Evolutionary conservation across 2,113 vertebrate genomes (phyloP), one percentile per base, ranked within the genome.

Genomic region (Catharus bicknelli): DNA sequence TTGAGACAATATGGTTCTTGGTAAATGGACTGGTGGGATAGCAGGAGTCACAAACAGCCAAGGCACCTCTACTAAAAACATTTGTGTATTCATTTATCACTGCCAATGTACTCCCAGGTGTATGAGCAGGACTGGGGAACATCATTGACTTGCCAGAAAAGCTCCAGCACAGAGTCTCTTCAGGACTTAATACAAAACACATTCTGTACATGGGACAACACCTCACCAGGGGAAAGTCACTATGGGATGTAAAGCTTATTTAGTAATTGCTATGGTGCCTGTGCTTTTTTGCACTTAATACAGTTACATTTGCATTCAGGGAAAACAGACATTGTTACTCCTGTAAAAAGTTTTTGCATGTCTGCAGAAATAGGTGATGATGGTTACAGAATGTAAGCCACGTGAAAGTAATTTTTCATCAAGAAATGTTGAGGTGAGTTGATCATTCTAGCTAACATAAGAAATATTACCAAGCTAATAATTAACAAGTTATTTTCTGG

Each of bases 1-100:
- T 77, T 83, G 83, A 96, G 93, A 96, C 51, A 94, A 70, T 22
- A 90, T 2, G 42, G 48, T 43, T 61, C 17, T 32, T 70, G 30
- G n/a, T 94, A 84, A 97, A 88, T 13, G 76, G 16, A 36, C 26
- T 54, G 17, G 12, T 79, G 15, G 29, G 62, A 11, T 55, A 94
- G 15, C 16, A 72, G 15, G 25, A 76, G 34, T 21, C 51, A 45
- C 51, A 43, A 90, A 69, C 5, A 5, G 3, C 20, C 58, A 78
- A 83, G 19, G 3, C 29, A 86, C 20, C 53, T 72, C 54, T 27
- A 63, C 4, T 5, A 57, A 22, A 21, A 76, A 43, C 4, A 19
- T 40, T 13, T 32, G 5, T n/a, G 10, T 57, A n/a, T 40, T 58
- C 40, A 57, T 8, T 10, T 13, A 54, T 66, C 36, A 32, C 17